Conservation (phyloP, 2,888 invertebrate genomes). For the Limnephilus marmoratus region DNA sequence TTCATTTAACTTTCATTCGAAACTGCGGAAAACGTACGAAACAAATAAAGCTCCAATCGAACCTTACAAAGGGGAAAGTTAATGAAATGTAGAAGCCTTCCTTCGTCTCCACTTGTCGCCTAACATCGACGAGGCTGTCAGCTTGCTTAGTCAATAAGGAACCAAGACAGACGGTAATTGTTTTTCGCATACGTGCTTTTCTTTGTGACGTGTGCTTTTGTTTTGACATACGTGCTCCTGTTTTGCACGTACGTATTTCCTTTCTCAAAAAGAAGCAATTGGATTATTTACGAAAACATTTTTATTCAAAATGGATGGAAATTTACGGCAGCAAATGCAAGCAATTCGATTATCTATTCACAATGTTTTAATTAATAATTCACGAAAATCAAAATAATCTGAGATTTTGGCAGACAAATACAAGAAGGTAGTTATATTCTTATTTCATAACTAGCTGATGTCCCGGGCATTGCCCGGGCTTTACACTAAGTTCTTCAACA, state of each 20-base stretch:
- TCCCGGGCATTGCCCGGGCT: too few species aligned
- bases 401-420: too few species aligned
- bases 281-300: too few species aligned
- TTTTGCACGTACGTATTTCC: not conserved
- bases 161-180: not conserved
- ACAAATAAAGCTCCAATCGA: not conserved
- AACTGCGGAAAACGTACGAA: not conserved
- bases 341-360: not conserved
- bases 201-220: not conserved
- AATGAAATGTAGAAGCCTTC: not conserved
- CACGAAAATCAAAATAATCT: too few species aligned
- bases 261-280: not conserved
- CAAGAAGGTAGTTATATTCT: too few species aligned
- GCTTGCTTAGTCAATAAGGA: not conserved
- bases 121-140: not conserved
- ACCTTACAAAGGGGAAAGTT: not conserved
- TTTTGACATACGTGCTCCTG: not conserved
- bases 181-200: not conserved
- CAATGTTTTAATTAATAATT: not conserved
- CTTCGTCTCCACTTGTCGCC: not conserved
- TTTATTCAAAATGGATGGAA: not conserved
- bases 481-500: too few species aligned
- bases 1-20: not conserved
- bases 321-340: not conserved
- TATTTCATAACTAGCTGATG: too few species aligned